Conservation (phyloP, 1,140 invertebrate genomes). For the Drepana arcuata region DNA sequence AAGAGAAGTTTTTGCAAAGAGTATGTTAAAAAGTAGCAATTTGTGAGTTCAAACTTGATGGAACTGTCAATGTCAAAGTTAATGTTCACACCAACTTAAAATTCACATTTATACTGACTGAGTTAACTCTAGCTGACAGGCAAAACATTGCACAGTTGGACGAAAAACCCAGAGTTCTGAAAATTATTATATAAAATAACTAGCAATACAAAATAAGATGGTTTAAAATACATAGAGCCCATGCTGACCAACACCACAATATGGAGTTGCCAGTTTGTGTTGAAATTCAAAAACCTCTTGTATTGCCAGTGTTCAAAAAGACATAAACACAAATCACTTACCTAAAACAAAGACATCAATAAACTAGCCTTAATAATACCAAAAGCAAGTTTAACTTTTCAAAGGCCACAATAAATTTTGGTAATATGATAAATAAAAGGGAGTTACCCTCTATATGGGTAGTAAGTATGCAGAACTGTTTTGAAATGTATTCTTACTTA, state of each 20-base stretch:
- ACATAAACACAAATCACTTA: slow-evolving; percentile 29
- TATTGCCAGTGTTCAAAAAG: slow-evolving; percentile 2
- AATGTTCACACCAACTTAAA: too few relatives aligned
- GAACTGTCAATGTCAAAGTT: too few relatives aligned
- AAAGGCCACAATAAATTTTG: slow-evolving; percentile 64
- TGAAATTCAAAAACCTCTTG: too few relatives aligned
- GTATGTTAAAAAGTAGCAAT: too few relatives aligned
- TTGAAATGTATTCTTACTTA: slow-evolving; percentile 50
- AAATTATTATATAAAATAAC: too few relatives aligned
- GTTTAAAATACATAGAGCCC: slow-evolving; percentile 14
- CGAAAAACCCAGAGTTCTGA: too few relatives aligned
- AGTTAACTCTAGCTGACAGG: too few relatives aligned
- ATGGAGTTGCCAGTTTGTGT: background rate
- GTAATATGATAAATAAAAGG: slow-evolving; percentile 54
- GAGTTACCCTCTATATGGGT: slow-evolving; percentile 51
- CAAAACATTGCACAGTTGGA: too few relatives aligned
- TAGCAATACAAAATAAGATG: slow-evolving; percentile 20
- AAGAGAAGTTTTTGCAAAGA: too few relatives aligned
- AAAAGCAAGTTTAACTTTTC: slow-evolving; percentile 62
- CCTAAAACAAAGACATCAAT: slow-evolving; percentile 63
- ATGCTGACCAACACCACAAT: slow-evolving; percentile 4
- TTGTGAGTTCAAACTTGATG: too few relatives aligned
- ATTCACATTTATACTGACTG: too few relatives aligned
- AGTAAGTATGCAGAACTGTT: slow-evolving; percentile 57
- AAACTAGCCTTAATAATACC: slow-evolving; percentile 50